These are phyloP conservation scores for Eupsittula cactorum DNA, from an alignment of 2,113 vertebrate genomes.

Conservation along the genomic window DNA sequence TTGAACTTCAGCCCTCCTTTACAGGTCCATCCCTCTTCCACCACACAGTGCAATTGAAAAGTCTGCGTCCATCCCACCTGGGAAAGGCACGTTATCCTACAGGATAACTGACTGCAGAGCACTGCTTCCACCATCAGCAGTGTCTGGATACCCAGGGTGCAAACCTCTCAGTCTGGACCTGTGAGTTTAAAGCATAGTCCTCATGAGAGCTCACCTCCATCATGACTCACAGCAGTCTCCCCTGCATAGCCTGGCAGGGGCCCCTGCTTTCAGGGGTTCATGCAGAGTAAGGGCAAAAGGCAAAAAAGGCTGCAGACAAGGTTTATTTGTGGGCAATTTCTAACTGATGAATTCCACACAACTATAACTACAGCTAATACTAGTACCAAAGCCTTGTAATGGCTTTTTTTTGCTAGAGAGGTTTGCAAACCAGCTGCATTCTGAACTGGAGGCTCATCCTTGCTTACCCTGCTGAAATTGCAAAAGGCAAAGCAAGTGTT, in stretches of 20 bases:
- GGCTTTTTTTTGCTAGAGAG: neutral
- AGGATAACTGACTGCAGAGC: neutral
- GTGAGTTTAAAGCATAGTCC: rapidly evolving
- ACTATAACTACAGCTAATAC: neutral
- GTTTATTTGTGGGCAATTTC: neutral
- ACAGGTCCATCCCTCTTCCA: neutral
- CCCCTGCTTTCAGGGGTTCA: neutral
- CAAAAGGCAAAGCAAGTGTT: neutral
- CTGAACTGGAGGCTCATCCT: neutral
- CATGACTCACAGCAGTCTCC: rapidly evolving
- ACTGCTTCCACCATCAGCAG: neutral
- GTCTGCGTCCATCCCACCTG: neutral
- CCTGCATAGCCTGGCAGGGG: neutral
- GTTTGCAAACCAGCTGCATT: neutral
- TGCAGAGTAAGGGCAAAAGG: neutral
- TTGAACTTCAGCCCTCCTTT: neutral
- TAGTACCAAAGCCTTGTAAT: neutral
- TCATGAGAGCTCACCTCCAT: neutral
- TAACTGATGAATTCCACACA: neutral
- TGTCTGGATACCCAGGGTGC: neutral
- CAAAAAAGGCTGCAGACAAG: neutral
- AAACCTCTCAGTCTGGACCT: neutral
- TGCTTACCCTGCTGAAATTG: neutral
- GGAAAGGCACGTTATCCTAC: neutral
- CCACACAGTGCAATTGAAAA: neutral